A percentile compares a stretch with the other conserved stretches of the same genome.
Evolutionary conservation across 2,888 invertebrate species (phyloP).

Genomic region (Blastobasis adustella): DNA sequence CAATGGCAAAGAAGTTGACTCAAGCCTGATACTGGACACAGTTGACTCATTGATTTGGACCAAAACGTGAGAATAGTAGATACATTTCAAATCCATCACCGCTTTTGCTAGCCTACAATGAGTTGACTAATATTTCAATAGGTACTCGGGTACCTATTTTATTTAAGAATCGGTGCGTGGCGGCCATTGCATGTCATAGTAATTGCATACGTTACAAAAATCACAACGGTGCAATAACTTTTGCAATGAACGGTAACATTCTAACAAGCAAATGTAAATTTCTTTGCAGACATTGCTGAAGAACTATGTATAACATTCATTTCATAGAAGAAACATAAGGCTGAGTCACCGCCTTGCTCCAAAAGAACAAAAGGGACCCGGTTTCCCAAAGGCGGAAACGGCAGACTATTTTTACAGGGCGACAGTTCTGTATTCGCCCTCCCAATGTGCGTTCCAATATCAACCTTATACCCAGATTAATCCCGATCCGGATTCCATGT

Average conservation of each 20-base stretch:
- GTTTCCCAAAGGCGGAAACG: constrained; percentile 64
- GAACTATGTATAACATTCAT: too few species aligned
- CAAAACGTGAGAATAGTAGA: constrained; percentile 12
- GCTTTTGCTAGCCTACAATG: too few species aligned
- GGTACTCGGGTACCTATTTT: too few species aligned
- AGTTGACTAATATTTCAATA: too few species aligned
- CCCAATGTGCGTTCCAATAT: constrained; percentile 31
- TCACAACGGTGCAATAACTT: too few species aligned
- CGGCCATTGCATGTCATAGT: too few species aligned
- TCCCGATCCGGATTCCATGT: constrained; percentile 1
- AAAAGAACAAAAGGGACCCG: constrained; percentile 55
- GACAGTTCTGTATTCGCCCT: constrained; percentile 40
- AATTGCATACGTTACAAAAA: too few species aligned
- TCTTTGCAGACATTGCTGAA: too few species aligned
- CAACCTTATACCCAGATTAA: constrained; percentile 34
- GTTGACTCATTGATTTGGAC: constrained; percentile 33
- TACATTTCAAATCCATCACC: not conserved
- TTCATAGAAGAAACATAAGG: constrained; percentile 4
- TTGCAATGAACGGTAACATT: too few species aligned
- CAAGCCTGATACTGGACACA: constrained; percentile 16
- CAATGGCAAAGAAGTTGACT: constrained; percentile 12
- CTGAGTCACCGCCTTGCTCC: constrained; percentile 29
- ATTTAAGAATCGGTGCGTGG: too few species aligned
- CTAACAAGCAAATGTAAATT: too few species aligned
- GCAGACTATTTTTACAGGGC: constrained; percentile 61